Evolutionary conservation across 2,113 vertebrate species (phyloP), one percentile per base, ranked within the genome.

Genomic region (Gymnarchus niloticus): DNA sequence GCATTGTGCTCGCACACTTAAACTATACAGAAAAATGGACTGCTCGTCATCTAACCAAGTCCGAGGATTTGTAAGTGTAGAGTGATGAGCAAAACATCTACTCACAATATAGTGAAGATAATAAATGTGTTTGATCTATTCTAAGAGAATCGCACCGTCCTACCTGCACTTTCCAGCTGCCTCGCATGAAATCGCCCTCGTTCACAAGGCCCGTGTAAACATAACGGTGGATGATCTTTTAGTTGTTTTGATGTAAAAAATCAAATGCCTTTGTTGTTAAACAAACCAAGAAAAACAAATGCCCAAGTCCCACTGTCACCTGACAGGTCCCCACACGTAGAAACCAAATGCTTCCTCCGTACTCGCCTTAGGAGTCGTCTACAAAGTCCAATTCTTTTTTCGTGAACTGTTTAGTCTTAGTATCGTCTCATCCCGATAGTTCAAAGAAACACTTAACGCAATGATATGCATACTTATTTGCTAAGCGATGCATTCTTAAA

Each of bases 251-350:
- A 41, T 57, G 33, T 44, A 83, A 83, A 59, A n/a, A 7, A 23
- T 44, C 49, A 48, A 6, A 52, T 81, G 46, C 49, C 49, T 83
- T 57, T 83, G 25, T 83, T 41, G 33, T 23, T 44, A 83, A 19
- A 83, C 56, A 83, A 17, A n/a, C 23, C 65, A 33, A 61, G 6
- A 28, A 85, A 77, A 44, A 54, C 19, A 77, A 77, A 80, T 85
- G 48, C 52, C 49, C 46, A 49, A n/a, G 23, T 78, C 44, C 83
- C 48, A n/a, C 46, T 73, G 52, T 85, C 84, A 85, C 19, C 84
- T 85, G 84, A 85, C 84, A 78, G 73, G 69, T 85, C 76, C 54
- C 23, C n/a, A 52, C 73, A n/a, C 73, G 19, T 54, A 54, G 9
- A 33, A 57, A 73, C 52, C 23, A 56, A 78, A 33, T 73, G 44